These are phyloP conservation scores for Furnarius figulus DNA, from an alignment of 2,113 vertebrate genomes.

Conservation along the genomic window DNA sequence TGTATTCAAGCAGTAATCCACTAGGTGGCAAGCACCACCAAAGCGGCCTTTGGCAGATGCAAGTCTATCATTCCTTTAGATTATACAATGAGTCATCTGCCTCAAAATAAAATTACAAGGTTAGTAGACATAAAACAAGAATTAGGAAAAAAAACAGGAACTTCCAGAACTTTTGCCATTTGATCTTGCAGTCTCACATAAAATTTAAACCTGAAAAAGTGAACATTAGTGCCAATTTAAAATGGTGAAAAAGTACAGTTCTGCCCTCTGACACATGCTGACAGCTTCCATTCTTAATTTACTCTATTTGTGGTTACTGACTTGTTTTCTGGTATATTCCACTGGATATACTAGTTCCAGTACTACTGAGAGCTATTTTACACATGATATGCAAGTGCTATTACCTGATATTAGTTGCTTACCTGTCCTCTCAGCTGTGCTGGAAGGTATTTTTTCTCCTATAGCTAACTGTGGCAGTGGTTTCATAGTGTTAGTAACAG, in stretches of 20 bases:
- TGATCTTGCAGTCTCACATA: not conserved
- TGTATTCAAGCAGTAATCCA: constrained; percentile 27
- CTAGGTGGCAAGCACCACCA: constrained; percentile 70
- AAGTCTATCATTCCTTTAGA: not conserved
- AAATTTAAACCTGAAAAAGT: not conserved
- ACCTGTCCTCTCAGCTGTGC: not conserved
- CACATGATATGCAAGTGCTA: not conserved
- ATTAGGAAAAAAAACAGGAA: not conserved
- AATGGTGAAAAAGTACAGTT: not conserved
- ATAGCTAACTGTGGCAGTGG: not conserved
- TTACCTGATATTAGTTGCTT: not conserved
- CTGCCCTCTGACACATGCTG: not conserved
- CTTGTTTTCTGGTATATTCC: not conserved
- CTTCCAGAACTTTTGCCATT: not conserved
- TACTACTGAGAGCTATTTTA: not conserved
- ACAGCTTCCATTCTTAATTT: not conserved
- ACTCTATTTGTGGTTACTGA: not conserved
- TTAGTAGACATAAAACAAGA: not conserved
- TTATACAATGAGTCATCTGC: not conserved
- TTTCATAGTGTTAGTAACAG: not conserved
- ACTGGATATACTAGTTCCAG: not conserved
- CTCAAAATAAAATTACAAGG: not conserved
- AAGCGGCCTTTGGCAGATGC: not conserved
- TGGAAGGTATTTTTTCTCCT: not conserved
- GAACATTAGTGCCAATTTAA: not conserved